Evolutionary conservation across 2,113 vertebrate species (phyloP).

Genomic region (Lampris incognitus): DNA sequence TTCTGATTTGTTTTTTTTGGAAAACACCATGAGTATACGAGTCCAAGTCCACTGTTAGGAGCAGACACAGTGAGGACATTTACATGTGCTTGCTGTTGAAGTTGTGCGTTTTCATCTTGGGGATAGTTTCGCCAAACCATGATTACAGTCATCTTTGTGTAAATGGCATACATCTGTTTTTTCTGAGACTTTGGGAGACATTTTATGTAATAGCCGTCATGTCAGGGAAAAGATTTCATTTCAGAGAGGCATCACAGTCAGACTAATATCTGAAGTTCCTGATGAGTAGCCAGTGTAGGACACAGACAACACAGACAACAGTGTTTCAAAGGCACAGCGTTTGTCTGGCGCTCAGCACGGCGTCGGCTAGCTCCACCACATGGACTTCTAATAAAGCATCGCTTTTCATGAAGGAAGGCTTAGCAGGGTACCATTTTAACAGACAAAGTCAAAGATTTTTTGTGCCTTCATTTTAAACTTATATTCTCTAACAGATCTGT

Average conservation of each 20-base stretch:
- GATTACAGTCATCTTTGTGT: no score
- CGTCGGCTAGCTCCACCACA: conserved; percentile 15
- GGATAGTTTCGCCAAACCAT: not conserved
- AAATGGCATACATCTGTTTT: not conserved
- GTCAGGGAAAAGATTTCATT: not conserved
- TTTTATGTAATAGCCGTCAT: not conserved
- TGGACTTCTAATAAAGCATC: conserved; percentile 4
- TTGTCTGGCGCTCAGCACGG: conserved; percentile 6
- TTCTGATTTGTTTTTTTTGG: no score
- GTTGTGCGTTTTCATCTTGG: no score
- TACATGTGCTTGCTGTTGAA: no score
- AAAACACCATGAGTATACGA: no score
- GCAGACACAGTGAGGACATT: no score
- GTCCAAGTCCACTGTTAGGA: no score
- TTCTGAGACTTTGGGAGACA: not conserved
- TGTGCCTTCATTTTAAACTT: not conserved
- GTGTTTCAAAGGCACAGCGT: conserved; percentile 15
- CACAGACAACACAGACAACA: conserved; percentile 1
- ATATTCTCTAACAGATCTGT: conserved; percentile 32
- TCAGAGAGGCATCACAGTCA: not conserved
- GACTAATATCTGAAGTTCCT: not conserved
- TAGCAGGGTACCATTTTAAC: conserved; percentile 18
- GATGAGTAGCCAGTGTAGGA: not conserved
- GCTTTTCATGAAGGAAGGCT: not conserved
- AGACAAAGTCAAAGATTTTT: not conserved